Evolutionary conservation across 1,140 invertebrate species (phyloP), one percentile per base, ranked within the genome.

Genomic region (Trigoniulus corallinus): DNA sequence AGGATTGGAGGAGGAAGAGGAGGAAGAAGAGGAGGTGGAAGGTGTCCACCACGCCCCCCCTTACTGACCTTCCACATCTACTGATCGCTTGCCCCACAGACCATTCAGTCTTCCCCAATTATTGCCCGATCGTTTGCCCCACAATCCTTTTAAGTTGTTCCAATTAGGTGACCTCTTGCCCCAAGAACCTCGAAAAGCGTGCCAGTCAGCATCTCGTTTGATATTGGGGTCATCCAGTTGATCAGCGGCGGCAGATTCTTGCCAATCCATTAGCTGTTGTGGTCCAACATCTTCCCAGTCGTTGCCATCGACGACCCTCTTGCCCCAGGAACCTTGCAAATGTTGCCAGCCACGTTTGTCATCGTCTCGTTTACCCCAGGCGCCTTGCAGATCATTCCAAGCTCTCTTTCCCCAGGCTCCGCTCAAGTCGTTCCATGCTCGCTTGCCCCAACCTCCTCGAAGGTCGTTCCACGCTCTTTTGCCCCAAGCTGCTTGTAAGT

Each of bases 21-120:
- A n/a, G n/a, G n/a, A n/a, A n/a, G n/a, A n/a, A n/a, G n/a, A n/a
- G n/a, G n/a, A n/a, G n/a, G n/a, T n/a, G n/a, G n/a, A n/a, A n/a
- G n/a, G n/a, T n/a, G n/a, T n/a, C n/a, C n/a, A n/a, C n/a, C n/a
- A n/a, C n/a, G n/a, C n/a, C n/a, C n/a, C n/a, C n/a, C n/a, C n/a
- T n/a, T n/a, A n/a, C n/a, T n/a, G n/a, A n/a, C n/a, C n/a, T n/a
- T n/a, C n/a, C n/a, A n/a, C n/a, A n/a, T n/a, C 29, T 15, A 15
- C 29, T 25, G 10, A 44, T 13, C 74, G 67, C 62, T 81, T 81
- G 58, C 79, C 79, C 79, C 79, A 81, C 62, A 81, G 73, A 34
- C 78, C 78, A 63, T 79, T 76, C 53, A 81, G 67, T 61, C 80
- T 81, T 62, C 78, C 78, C 79, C 79, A 81, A 59, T 74, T 76